Base-by-base conservation (phyloP, 2,797 vertebrate genomes). In the Columba guinea region DNA sequence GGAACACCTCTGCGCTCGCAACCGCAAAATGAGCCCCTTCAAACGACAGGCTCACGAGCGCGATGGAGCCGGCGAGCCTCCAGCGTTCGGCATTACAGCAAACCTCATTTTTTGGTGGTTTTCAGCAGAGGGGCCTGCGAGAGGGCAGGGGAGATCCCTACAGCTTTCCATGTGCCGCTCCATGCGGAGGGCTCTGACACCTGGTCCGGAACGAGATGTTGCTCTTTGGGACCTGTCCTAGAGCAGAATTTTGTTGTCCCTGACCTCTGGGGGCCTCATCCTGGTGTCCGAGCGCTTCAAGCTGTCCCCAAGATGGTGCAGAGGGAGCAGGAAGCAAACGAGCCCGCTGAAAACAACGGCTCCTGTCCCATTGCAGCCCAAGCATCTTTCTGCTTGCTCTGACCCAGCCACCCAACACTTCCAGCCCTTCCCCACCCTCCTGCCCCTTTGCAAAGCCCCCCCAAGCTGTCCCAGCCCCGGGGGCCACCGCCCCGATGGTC, bases 291-390 rank as follows among this genome's bases (percentile, higher is more conserved):
- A 69, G 56, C 2, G 4, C 32, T 41, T 5, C 0, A 2, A 65
- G 64, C 30, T 46, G 24, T 7, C 35, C 71, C 23, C 0, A 6
- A 59, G 49, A 26, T 7, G 5, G 1, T 1, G 13, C 0, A 0
- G 68, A 17, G 49, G 24, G 39, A 62, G 48, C 62, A 58, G 24
- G 0, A 28, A 84, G 53, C 15, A 2, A 71, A 35, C 4, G 15
- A 62, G 9, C 27, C 5, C 2, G 13, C 32, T 63, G 34, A 8
- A 2, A 70, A 46, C 32, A 56, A 14, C 0, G 0, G 56, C 8
- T 84, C 39, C 77, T 51, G 2, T 20, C 7, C 44, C 49, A 48
- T 7, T 76, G 41, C 79, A 49, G 35, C 30, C 59, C 52, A 19
- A 28, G 49, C 32, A 53, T 75, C 51, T 5, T 46, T 3, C 69